Percentiles rank a stretch among this genome's conserved stretches.
Conservation (phyloP, 2,113 vertebrate species). For the Tautogolabrus adspersus region DNA sequence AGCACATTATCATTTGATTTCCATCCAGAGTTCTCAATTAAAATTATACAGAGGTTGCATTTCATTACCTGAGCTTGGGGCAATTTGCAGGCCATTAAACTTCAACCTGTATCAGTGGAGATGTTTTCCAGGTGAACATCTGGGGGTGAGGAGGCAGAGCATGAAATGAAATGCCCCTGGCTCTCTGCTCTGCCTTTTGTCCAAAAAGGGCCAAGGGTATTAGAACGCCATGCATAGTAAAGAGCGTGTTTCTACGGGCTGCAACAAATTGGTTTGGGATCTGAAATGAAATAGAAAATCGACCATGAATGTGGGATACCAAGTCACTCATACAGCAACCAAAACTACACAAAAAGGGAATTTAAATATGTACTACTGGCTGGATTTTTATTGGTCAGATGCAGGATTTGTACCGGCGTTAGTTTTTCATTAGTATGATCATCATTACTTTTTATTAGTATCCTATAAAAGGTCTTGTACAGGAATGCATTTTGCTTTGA, state of each 20-base stretch:
- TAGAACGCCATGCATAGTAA: conserved; percentile 70
- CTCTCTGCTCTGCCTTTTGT: conserved; percentile 78
- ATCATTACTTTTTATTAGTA: not conserved
- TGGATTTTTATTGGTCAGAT: not conserved
- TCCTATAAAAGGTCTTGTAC: not conserved
- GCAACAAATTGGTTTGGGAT: conserved; percentile 72
- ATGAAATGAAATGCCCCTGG: conserved; percentile 83
- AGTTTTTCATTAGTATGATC: not conserved
- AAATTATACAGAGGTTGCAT: conserved; percentile 85
- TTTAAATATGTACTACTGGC: not conserved
- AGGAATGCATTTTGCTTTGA: not conserved
- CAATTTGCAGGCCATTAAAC: conserved; percentile 84
- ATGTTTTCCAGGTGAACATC: conserved; percentile 86
- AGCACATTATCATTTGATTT: conserved; percentile 84
- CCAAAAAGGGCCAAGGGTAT: conserved; percentile 76
- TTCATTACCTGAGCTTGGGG: conserved; percentile 84
- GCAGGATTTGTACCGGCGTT: not conserved
- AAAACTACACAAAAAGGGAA: conserved; percentile 3
- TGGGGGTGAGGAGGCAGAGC: conserved; percentile 84
- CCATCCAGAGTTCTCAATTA: conserved; percentile 85
- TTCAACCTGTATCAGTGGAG: conserved; percentile 81
- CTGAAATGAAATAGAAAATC: conserved; percentile 71
- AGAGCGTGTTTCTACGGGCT: conserved; percentile 65
- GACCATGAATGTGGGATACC: conserved; percentile 47
- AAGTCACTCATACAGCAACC: conserved; percentile 24